Evolutionary conservation across 2,888 invertebrate genomes (phyloP).

Genomic region (Ophonus ardosiacus): DNA sequence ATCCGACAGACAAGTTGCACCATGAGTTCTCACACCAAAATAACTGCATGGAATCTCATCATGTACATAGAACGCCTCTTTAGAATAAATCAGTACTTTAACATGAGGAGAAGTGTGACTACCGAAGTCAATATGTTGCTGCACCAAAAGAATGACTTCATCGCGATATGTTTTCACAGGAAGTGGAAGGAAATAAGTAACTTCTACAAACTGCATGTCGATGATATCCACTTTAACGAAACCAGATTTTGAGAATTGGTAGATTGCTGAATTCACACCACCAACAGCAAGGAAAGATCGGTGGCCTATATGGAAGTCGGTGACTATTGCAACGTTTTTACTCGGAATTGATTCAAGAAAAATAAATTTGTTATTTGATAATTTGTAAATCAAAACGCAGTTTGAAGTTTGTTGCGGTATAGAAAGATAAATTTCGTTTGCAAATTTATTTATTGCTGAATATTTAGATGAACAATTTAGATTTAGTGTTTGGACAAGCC

Average conservation of each 20-base stretch:
- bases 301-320: slow-evolving; percentile 72
- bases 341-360: slow-evolving; percentile 69
- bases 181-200: slow-evolving; percentile 73
- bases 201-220: slow-evolving; percentile 70
- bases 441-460: slow-evolving; percentile 69
- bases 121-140: slow-evolving; percentile 71
- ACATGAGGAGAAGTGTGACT: slow-evolving; percentile 70
- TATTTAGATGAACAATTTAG: slow-evolving; percentile 69
- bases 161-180: slow-evolving; percentile 74
- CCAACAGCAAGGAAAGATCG: slow-evolving; percentile 73
- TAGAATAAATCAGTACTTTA: slow-evolving; percentile 72
- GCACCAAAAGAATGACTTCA: slow-evolving; percentile 75
- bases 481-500: slow-evolving; percentile 70
- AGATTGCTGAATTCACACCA: slow-evolving; percentile 71
- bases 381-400: slow-evolving; percentile 70
- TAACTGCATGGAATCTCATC: slow-evolving; percentile 72
- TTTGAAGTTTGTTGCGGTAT: slow-evolving; percentile 70
- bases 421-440: slow-evolving; percentile 69
- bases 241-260: slow-evolving; percentile 69
- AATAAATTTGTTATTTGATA: slow-evolving; percentile 68
- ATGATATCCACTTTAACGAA: slow-evolving; percentile 68
- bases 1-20: slow-evolving; percentile 71
- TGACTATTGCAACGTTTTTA: slow-evolving; percentile 69
- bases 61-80: slow-evolving; percentile 72
- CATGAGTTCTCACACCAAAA: slow-evolving; percentile 70